Percentiles rank a stretch among this genome's conserved stretches.
phyloP scores from a whole-genome alignment of 2,113 vertebrate species.

The Miniopterus natalensis region DNA sequence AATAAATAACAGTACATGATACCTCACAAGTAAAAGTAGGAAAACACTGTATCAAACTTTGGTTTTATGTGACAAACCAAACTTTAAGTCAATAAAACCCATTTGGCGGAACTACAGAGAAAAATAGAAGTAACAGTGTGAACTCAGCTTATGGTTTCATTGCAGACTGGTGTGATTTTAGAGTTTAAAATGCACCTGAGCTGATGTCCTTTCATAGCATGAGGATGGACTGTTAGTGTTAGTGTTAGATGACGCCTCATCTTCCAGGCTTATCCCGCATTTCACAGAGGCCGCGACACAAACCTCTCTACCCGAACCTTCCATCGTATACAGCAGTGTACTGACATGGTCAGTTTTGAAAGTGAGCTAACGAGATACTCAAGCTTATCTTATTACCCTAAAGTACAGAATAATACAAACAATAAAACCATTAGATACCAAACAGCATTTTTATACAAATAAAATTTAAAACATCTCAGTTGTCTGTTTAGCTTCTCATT shows the following conservation, averaged over 20 bases:
- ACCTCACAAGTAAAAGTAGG: not conserved
- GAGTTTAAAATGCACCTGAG: not conserved
- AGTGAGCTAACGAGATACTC: constrained; percentile 40
- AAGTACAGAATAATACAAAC: constrained; percentile 43
- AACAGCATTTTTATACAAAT: constrained; percentile 52
- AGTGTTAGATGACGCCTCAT: not conserved
- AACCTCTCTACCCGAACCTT: constrained; percentile 46
- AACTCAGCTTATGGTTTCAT: not conserved
- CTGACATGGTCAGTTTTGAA: constrained; percentile 40
- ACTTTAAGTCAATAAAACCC: constrained; percentile 1
- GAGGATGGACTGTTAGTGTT: not conserved
- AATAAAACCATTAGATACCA: constrained; percentile 14
- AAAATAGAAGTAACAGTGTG: not conserved
- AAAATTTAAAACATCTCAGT: constrained; percentile 32
- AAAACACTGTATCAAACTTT: constrained; percentile 22
- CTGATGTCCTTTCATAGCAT: not conserved
- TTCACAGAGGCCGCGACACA: not conserved
- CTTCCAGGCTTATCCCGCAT: constrained; percentile 19
- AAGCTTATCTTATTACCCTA: constrained; percentile 46
- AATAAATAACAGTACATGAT: not conserved
- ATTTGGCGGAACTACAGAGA: constrained; percentile 42
- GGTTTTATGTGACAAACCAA: not conserved
- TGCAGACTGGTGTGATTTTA: constrained; percentile 8
- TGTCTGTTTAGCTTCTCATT: constrained; percentile 8
- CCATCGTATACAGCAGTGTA: constrained; percentile 22